Percentiles rank a stretch among this genome's conserved stretches.
These are phyloP conservation scores for Hemicentrotus pulcherrimus DNA, from an alignment of 35 echinoderm and acorn worm species.

Conservation along the genomic window DNA sequence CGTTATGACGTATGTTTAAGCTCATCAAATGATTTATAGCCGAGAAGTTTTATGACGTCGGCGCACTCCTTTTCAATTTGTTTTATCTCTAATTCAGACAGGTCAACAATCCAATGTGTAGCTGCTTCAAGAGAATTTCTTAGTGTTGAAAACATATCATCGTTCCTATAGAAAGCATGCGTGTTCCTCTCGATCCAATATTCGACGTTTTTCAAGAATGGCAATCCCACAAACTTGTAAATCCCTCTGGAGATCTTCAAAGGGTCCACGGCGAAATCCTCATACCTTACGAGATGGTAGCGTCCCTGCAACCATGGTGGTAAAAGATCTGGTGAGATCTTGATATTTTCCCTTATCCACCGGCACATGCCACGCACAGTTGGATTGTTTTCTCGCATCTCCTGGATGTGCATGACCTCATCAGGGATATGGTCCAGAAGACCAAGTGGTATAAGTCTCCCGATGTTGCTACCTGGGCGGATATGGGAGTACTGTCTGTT, in stretches of 20 bases:
- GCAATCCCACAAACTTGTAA: conserved; percentile 1
- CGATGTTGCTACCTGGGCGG: background rate
- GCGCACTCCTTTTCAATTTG: background rate
- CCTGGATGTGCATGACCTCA: background rate
- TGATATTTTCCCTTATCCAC: background rate
- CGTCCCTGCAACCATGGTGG: background rate
- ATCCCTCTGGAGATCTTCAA: background rate
- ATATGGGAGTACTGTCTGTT: background rate
- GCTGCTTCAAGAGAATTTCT: conserved; percentile 7
- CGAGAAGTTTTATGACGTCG: background rate
- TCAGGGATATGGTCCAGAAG: background rate
- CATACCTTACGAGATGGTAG: background rate
- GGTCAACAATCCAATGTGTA: background rate
- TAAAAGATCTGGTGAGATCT: background rate
- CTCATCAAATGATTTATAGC: background rate
- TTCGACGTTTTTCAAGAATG: background rate
- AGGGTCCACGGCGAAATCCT: background rate
- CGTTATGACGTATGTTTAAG: background rate
- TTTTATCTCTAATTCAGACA: background rate
- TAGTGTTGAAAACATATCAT: background rate
- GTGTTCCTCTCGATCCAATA: conserved; percentile 1
- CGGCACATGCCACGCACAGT: background rate
- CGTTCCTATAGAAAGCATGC: background rate
- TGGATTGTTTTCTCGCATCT: background rate
- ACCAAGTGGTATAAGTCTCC: background rate